Evolutionary conservation across 2,797 vertebrate species (phyloP).

Genomic region (Australoheros facetus): DNA sequence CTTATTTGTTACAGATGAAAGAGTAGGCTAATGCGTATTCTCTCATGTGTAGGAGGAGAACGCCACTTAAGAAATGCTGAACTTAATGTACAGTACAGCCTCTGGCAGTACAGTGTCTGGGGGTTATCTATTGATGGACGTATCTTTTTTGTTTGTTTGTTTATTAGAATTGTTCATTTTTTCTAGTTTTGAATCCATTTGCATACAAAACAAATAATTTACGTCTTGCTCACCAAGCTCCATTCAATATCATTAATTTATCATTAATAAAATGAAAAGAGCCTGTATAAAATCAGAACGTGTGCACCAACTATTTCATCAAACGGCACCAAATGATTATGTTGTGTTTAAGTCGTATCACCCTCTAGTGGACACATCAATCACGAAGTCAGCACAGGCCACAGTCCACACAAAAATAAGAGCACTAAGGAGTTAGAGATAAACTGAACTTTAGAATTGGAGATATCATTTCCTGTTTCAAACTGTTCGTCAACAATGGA

Average conservation of each 20-base stretch:
- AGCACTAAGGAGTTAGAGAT: neutral
- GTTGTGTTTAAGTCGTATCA: too few species aligned
- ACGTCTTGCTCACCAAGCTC: neutral
- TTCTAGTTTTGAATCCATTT: neutral
- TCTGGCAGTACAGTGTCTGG: neutral
- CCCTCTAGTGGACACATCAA: too few species aligned
- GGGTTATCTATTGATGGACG: neutral
- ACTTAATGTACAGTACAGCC: constrained; percentile 17
- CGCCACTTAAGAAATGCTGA: constrained; percentile 28
- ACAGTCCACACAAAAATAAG: neutral
- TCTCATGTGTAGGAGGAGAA: constrained; percentile 26
- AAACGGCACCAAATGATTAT: too few species aligned
- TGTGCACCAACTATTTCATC: too few species aligned
- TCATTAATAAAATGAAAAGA: neutral
- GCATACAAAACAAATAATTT: neutral
- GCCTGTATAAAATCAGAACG: neutral
- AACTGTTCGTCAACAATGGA: neutral
- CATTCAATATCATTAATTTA: neutral
- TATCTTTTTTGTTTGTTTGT: neutral
- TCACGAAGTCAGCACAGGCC: neutral
- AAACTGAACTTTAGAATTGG: neutral
- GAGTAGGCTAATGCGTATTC: constrained; percentile 48
- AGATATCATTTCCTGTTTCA: constrained; percentile 1
- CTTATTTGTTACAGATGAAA: constrained; percentile 69
- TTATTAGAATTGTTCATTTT: neutral